Evolutionary conservation across 2,113 vertebrate species (phyloP), one percentile per base, ranked within the genome.

Genomic region (Pollimyrus isidori): DNA sequence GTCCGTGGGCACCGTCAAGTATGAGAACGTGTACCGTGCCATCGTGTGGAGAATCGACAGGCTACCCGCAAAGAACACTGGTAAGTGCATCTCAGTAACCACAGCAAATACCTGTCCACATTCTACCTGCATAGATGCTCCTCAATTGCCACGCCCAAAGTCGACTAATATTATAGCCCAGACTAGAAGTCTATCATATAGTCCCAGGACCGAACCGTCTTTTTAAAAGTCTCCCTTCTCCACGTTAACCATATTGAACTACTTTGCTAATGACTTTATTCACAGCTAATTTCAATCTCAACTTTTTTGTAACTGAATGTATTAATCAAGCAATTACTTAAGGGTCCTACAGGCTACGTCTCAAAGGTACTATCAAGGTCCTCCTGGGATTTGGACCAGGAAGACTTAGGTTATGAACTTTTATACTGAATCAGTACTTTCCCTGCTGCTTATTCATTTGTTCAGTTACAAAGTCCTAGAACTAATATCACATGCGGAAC

Each of bases 21-120:
- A 99, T 0, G 98, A 99, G 94, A 98, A 97, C 35, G 98, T 98
- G 56, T 99, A 97, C 92, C 95, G 96, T 88, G 97, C 98, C 0
- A 92, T 99, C 42, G 96, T 99, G 88, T 99, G 98, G 98, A 99
- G 95, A 95, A 99, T 99, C 87, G 98, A 98, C 92, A 96, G 97
- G 87, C 97, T 99, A 91, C 98, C 98, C 0, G 97, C 97, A 10
- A 99, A 99, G 94, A 99, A 99, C 91, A 96, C 96, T 92, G 97
- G 98, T 99, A 95, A 87, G 85, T 11, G 49, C n/a, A 86, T 10
- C 45, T 50, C 26, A 19, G 30, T 87, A 86, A 86, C 15, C 82
- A 48, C 11, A 45, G 83, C 15, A 53, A 86, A 56, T 3, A 53
- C 50, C n/a, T 50, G n/a, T 15, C 7, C 26, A 56, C 26, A 7